Percentiles rank a stretch among this genome's conserved stretches.
These are phyloP conservation scores for Lophochroa leadbeateri DNA, from an alignment of 2,113 vertebrate genomes.

Conservation along the genomic window DNA sequence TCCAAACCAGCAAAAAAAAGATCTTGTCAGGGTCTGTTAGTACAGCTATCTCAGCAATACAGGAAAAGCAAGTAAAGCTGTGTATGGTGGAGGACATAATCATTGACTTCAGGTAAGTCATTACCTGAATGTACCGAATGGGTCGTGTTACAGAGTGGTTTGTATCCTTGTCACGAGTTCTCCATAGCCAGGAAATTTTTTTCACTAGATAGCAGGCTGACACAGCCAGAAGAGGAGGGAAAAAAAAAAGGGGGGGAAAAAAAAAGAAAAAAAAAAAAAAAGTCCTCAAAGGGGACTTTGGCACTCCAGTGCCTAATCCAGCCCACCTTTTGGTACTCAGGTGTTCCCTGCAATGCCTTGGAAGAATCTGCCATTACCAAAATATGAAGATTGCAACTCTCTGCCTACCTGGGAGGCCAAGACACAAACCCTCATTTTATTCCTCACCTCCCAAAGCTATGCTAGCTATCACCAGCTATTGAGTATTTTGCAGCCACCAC, in stretches of 20 bases:
- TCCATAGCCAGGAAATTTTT: not conserved
- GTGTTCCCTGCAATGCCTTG: not conserved
- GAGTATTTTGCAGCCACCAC: not conserved
- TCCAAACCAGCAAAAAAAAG: not conserved
- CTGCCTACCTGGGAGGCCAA: not conserved
- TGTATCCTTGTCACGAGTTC: not conserved
- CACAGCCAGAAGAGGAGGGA: not conserved
- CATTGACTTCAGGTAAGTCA: too few relatives aligned
- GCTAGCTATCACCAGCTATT: not conserved
- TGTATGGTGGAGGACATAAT: not conserved
- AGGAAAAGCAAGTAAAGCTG: not conserved
- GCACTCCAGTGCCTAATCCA: not conserved
- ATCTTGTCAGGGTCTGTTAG: not conserved
- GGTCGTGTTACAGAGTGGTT: not conserved
- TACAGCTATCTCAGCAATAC: not conserved
- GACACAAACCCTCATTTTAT: not conserved
- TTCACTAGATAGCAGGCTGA: not conserved
- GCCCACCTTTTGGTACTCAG: not conserved
- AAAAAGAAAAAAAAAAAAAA: too few relatives aligned
- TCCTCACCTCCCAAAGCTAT: not conserved
- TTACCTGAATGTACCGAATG: not conserved
- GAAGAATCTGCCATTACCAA: rapidly evolving
- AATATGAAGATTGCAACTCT: not conserved
- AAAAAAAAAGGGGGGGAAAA: too few relatives aligned
- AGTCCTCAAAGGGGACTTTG: not conserved